Percentiles rank a stretch among this genome's conserved stretches.
Evolutionary conservation across 2,797 vertebrate genomes (phyloP).

Genomic region (Crenuchus spilurus): DNA sequence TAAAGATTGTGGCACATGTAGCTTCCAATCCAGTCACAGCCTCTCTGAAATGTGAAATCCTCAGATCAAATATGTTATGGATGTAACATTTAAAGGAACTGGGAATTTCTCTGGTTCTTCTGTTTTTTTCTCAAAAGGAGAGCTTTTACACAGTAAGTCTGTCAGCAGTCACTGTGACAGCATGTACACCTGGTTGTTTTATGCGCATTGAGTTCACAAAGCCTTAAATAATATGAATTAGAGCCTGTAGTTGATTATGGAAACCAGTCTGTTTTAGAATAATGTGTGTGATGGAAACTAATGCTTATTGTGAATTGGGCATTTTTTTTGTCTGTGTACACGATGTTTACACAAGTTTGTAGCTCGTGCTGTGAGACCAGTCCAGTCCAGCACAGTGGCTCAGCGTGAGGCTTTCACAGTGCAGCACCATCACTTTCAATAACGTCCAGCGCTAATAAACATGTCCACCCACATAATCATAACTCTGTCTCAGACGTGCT

Average conservation of each 20-base stretch:
- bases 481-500: background rate
- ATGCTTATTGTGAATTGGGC: constrained; percentile 31
- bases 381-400: constrained; percentile 9
- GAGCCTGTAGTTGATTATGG: too few relatives aligned
- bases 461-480: constrained; percentile 8
- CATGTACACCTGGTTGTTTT: too few relatives aligned
- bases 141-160: too few relatives aligned
- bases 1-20: too few relatives aligned
- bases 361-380: constrained; percentile 6
- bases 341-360: constrained; percentile 29
- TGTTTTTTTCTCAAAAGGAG: background rate
- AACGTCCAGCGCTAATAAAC: constrained; percentile 36
- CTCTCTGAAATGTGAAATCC: too few relatives aligned
- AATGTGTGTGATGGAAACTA: background rate
- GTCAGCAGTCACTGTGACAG: too few relatives aligned
- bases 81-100: background rate
- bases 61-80: too few relatives aligned
- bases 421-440: constrained; percentile 25
- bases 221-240: too few relatives aligned
- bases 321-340: constrained; percentile 8
- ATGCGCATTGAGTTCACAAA: too few relatives aligned
- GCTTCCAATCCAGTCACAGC: too few relatives aligned
- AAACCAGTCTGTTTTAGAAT: background rate
- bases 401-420: constrained; percentile 13
- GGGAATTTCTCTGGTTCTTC: too few relatives aligned